Base-by-base conservation (phyloP, 2,113 vertebrate species). In the Myiagra hebetior region DNA sequence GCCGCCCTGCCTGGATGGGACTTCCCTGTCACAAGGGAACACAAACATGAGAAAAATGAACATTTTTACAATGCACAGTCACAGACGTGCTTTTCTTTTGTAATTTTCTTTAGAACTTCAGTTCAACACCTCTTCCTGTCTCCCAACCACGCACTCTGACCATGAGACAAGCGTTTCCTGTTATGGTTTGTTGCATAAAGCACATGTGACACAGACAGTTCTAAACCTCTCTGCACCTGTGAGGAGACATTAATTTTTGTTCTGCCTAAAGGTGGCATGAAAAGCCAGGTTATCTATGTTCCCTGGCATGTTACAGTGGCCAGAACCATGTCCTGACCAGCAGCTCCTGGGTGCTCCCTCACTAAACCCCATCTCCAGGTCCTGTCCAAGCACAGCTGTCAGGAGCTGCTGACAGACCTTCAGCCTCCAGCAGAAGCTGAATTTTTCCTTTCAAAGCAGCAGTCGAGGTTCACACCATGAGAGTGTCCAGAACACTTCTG, bases 141-240 rank as follows among this genome's bases (percentile, higher is more conserved):
- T 3, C 42, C 52, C 33, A 77, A 16, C 31, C 56, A 93, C 81
- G 42, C 23, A 15, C 44, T 49, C 55, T 52, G 47, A 68, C 47
- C 41, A 69, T 5, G 37, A 73, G 52, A 47, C 4, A 63, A 49
- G 19, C 27, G 39, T 18, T 63, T 56, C 57, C 57, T 75, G 42
- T 75, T 11, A 10, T 0, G 22, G 62, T 8, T 63, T 19, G 28
- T 4, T 60, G 57, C 42, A 42, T 9, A 21, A 75, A 62, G 59
- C 50, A 62, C 4, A 9, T 0, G 20, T 27, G n/a, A 68, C 1
- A 30, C 0, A 4, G 17, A 41, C 30, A 31, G 26, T 77, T 59
- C 89, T 8, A 17, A 28, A 44, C 1, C 31, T 62, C 52, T 41
- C 39, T 6, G 8, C 37, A 42, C 15, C 46, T 37, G 19, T 13